phyloP scores from a whole-genome alignment of 2,888 invertebrate genomes.

The Platypus cylindrus region DNA sequence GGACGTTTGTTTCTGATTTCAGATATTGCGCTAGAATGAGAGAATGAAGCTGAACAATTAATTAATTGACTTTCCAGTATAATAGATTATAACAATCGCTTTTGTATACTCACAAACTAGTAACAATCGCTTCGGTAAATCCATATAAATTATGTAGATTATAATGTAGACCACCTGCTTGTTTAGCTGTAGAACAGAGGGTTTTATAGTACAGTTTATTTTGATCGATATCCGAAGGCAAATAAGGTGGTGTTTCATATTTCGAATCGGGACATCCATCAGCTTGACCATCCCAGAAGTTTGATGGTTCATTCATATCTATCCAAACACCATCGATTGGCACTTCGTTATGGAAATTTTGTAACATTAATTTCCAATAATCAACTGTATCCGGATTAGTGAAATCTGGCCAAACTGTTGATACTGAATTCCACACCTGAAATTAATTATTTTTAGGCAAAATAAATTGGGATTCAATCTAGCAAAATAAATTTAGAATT shows the following conservation, averaged over 20 bases:
- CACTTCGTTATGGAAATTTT: constrained; percentile 46
- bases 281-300: constrained; percentile 51
- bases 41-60: no score
- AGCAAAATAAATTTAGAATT: no score
- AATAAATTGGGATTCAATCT: no score
- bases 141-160: constrained; percentile 71
- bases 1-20: constrained; percentile 56
- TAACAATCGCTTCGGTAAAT: constrained; percentile 58
- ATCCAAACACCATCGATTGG: constrained; percentile 78
- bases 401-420: constrained; percentile 73
- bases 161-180: constrained; percentile 56
- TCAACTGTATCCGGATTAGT: constrained; percentile 56
- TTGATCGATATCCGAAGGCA: constrained; percentile 49
- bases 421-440: constrained; percentile 51
- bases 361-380: constrained; percentile 65
- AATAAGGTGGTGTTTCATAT: constrained; percentile 57
- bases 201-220: constrained; percentile 52
- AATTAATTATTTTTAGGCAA: no score
- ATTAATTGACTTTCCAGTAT: no score
- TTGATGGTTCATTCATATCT: constrained; percentile 84
- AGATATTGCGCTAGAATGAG: constrained; percentile 45
- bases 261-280: constrained; percentile 39
- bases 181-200: constrained; percentile 67
- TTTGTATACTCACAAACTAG: constrained; percentile 54
- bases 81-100: no score